Conservation (phyloP, 1,140 invertebrate genomes). For the Micrasema longulum region DNA sequence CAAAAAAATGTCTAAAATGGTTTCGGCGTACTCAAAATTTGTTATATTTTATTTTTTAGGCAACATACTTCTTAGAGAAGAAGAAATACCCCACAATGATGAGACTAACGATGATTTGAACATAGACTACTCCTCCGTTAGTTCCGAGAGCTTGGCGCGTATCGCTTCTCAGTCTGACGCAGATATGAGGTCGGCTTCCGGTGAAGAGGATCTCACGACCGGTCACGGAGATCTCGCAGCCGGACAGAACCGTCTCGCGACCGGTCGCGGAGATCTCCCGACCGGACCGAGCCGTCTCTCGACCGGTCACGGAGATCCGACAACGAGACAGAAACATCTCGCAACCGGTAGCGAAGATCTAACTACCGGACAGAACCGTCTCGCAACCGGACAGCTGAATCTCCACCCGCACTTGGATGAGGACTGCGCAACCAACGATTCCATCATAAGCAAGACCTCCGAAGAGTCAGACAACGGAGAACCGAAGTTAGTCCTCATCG, state of each 20-base stretch:
- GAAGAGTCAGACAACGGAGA: conserved; percentile 65
- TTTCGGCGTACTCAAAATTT: too few relatives aligned
- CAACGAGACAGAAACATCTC: too few relatives aligned
- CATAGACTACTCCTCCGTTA: conserved; percentile 48
- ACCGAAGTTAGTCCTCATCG: conserved; percentile 83
- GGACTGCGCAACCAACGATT: conserved; percentile 61
- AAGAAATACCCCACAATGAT: conserved; percentile 49
- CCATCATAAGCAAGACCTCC: conserved; percentile 58
- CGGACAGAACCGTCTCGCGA: too few relatives aligned
- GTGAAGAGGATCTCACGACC: conserved; percentile 38
- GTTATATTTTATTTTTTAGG: conserved; percentile 42
- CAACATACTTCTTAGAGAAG: conserved; percentile 50
- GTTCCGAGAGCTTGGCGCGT: conserved; percentile 47
- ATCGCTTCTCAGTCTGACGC: too few relatives aligned
- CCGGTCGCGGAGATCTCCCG: too few relatives aligned
- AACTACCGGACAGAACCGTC: conserved; percentile 4
- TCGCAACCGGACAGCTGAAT: background rate
- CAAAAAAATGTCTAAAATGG: too few relatives aligned
- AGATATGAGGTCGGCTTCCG: too few relatives aligned
- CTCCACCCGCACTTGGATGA: conserved; percentile 48
- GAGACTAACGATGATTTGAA: conserved; percentile 57
- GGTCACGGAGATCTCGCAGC: background rate
- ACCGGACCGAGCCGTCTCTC: too few relatives aligned
- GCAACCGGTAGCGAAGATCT: background rate
- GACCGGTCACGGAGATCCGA: too few relatives aligned